Base-by-base conservation (phyloP, 2,797 vertebrate genomes). In the Poeciliopsis presidionis region DNA sequence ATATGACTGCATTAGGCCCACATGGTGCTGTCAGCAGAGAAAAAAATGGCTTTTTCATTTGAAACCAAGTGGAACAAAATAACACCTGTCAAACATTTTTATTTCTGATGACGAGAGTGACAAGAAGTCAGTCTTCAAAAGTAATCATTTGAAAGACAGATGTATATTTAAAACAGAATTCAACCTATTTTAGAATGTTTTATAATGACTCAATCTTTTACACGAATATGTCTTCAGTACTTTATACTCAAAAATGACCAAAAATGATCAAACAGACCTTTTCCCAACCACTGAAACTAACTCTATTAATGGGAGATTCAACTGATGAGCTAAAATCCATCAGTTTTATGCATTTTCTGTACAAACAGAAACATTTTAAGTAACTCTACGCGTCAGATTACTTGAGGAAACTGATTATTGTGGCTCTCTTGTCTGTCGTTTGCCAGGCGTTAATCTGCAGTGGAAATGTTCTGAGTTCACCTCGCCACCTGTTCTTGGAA, bases 371-470 rank as follows among this genome's bases (percentile, higher is more conserved):
- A 67, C 7, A 65, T 8, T 20, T 18, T 65, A 36, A 65, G 14
- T 7, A 41, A 41, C 39, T 41, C 63, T 53, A 18, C 12, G 25
- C 3, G 4, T 33, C 36, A 81, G n/a, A 28, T 55, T 70, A 72
- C 1, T 2, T 57, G 25, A 12, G 36, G 25, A 79, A 81, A 67
- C 76, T 20, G 41, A 63, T 81, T 57, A 22, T 74, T 46, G 55
- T 51, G 80, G 36, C 53, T 75, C 41, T 72, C 41, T 14, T 67
- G 61, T 77, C 63, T 4, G 25, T 81, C 22, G 13, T 74, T 73
- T 39, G 7, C 57, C 2, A 22, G 59, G 46, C 49, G 79, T 79
- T 90, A 86, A 88, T 85, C 83, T 78, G 72, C 63, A 46, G 69
- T 43, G 43, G 74, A 65, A 83, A 84, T 39, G 3, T 36, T 67